Evolutionary conservation across 2,113 vertebrate species (phyloP), one percentile per base, ranked within the genome.

Genomic region (Hylia prasina): DNA sequence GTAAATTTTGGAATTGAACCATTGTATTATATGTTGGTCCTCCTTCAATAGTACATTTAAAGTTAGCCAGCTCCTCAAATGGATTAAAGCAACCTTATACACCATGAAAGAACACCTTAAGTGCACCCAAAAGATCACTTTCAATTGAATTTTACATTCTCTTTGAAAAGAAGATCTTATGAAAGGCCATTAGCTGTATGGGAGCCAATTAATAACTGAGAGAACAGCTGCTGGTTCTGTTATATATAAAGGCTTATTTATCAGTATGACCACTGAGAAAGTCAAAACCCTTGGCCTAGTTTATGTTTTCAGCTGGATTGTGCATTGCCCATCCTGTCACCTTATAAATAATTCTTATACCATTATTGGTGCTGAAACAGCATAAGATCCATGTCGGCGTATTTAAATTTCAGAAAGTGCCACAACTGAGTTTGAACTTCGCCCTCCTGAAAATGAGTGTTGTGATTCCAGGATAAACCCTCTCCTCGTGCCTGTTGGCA

Each of bases 371-470:
- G 57, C 70, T 45, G 57, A 89, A 88, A 47, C 37, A 73, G 69
- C 1, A 0, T 2, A 37, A 77, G 63, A 54, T 25, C 30, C 6
- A 0, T 8, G 2, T 61, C 6, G 1, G 37, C 5, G 2, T 39
- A 63, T 70, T 94, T 77, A 77, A 90, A 95, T 95, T 86, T 66
- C 93, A 83, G 76, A 33, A 90, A 81, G 37, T 25, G 58, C 20
- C 8, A 1, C 2, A 4, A 33, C 2, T 73, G 50, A 80, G 61
- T 54, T 10, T 65, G 82, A 96, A 90, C 90, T 90, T 88, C 3
- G 24, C 64, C 64, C 80, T 85, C 8, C 37, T 47, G 39, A 73
- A 75, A 93, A 93, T 21, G 81, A 92, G 50, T 1, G 24, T 82
- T 93, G 84, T 82, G 90, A 80, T 93, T 88, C 66, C 82, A 50